Base-by-base conservation (phyloP, 2,113 vertebrate genomes). In the Charina bottae region DNA sequence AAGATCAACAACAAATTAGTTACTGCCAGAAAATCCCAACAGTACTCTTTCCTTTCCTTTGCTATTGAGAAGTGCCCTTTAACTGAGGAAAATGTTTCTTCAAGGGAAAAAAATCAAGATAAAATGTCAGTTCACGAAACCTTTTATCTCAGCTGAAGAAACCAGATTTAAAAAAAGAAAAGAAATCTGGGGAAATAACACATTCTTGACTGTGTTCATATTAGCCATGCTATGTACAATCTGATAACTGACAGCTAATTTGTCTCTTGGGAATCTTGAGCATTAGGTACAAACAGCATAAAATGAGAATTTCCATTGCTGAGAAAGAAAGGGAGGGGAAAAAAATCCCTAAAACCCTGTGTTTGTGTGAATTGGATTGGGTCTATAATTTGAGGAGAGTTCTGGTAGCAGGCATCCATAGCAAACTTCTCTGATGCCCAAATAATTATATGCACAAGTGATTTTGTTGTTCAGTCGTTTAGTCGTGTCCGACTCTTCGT, bases 211-310 rank as follows among this genome's bases (percentile, higher is more conserved):
- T 91, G 49, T 86, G 28, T 6, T 53, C 54, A 23, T 64, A 55
- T 54, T 64, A 85, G 83, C 83, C 17, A 8, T 54, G 53, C 21
- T 28, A 56, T 42, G 49, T 72, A 33, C 62, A 60, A 53, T 85
- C 56, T 85, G 83, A 85, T 53, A 49, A 23, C 46, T 85, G 83
- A 84, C 90, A 90, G 28, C 56, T 49, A 85, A 85, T 91, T 85
- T 91, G 83, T 64, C 46, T 85, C 59, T 15, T 5, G 59, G 37
- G 83, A 62, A 54, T 33, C 46, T 28, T n/a, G 58, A 85, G 46
- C 56, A 62, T 59, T 21, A 33, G 6, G 23, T 33, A 62, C 83
- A 62, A 90, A 62, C 19, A 83, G 19, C 58, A 23, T 90, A 58
- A 46, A 83, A 46, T 46, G 54, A 54, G 37, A 58, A 24, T 58